Conservation (phyloP, 1,140 invertebrate species). For the Rhopalosiphum maidis region DNA sequence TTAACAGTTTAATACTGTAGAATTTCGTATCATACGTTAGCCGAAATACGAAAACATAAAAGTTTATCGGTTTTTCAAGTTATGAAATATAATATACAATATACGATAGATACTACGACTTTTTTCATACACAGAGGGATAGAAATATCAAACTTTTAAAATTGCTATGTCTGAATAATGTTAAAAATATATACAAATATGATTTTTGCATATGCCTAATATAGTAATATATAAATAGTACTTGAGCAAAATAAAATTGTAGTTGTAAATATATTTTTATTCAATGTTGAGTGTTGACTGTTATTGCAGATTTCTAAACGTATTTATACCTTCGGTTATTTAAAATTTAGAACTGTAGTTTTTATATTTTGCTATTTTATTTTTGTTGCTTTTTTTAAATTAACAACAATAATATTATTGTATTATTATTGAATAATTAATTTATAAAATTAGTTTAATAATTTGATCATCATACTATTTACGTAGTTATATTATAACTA, state of each 20-base stretch:
- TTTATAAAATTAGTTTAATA: background rate
- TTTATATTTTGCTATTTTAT: too few species aligned
- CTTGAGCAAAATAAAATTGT: background rate
- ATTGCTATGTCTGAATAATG: background rate
- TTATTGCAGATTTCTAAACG: too few species aligned
- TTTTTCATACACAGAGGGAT: background rate
- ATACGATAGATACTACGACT: background rate
- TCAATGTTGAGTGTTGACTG: background rate
- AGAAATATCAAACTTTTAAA: constrained; percentile 15
- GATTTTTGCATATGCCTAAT: background rate
- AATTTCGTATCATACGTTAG: background rate
- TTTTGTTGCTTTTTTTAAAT: background rate
- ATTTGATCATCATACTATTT: too few species aligned
- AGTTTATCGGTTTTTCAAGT: background rate
- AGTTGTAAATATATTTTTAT: background rate
- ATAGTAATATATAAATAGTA: background rate
- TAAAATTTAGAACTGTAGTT: too few species aligned
- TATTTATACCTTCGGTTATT: too few species aligned
- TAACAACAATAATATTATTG: background rate
- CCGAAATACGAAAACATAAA: background rate
- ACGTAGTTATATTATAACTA: too few species aligned
- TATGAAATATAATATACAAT: background rate
- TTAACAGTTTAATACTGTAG: background rate
- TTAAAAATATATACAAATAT: background rate
- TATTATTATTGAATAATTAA: background rate